Conservation (phyloP, 2,888 invertebrate genomes). For the Ganaspis brasiliensis region DNA sequence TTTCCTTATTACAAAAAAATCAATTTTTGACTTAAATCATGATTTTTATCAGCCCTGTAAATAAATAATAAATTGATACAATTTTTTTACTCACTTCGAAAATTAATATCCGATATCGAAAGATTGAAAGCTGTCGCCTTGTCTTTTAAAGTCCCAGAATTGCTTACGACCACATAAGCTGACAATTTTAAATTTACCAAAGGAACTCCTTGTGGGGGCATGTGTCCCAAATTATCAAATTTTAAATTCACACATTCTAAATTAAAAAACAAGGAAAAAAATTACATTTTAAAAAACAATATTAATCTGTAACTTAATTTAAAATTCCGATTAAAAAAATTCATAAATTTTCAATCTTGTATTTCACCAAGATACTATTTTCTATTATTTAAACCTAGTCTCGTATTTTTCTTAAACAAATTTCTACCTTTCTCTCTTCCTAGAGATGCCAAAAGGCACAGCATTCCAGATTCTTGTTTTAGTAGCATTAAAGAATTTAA, state of each 20-base stretch:
- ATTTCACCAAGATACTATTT: not conserved
- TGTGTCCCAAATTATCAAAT: conserved; percentile 66
- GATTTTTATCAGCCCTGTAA: too few relatives aligned
- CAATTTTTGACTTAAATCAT: too few relatives aligned
- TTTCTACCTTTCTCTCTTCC: conserved; percentile 67
- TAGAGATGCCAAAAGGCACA: conserved; percentile 66
- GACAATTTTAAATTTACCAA: conserved; percentile 68
- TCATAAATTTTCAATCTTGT: not conserved
- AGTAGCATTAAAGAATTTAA: conserved; percentile 53
- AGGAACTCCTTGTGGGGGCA: conserved; percentile 57
- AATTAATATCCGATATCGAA: conserved; percentile 68
- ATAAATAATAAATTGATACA: too few relatives aligned
- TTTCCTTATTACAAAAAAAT: too few relatives aligned
- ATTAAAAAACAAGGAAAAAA: not conserved
- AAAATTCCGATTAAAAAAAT: too few relatives aligned
- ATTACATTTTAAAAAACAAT: not conserved
- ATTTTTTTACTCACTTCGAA: conserved; percentile 68
- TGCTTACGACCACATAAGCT: conserved; percentile 66
- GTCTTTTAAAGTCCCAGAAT: conserved; percentile 52
- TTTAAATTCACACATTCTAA: conserved; percentile 69
- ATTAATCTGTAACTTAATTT: too few relatives aligned
- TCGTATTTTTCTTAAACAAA: not conserved
- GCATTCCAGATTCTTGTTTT: conserved; percentile 52
- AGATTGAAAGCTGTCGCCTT: conserved; percentile 75
- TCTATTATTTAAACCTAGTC: not conserved